A percentile compares a stretch with the other conserved stretches of the same genome.
Evolutionary conservation across 30 jellyfish, hydroid and myxozoan genomes (phyloP).

Genomic region (Cassiopea xamachana): DNA sequence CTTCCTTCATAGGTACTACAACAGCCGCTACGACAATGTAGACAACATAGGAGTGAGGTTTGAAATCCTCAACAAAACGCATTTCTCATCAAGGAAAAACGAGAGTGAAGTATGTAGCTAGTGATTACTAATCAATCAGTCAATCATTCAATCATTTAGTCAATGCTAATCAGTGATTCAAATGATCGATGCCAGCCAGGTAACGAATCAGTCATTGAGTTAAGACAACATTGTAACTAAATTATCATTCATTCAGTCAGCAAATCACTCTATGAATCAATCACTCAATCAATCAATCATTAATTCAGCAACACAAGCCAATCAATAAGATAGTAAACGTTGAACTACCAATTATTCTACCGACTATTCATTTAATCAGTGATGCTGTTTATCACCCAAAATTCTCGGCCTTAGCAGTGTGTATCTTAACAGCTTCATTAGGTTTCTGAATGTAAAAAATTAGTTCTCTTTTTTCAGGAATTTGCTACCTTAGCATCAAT

Average conservation of each 20-base stretch:
- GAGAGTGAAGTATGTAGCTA: constrained; percentile 43
- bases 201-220: background rate
- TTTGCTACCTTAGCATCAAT: constrained; percentile 75
- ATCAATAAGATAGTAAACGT: too few species aligned
- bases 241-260: background rate
- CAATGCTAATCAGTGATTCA: background rate
- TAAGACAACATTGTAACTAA: too few species aligned
- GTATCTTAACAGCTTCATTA: background rate
- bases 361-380: too few species aligned
- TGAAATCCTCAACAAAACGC: constrained; percentile 34
- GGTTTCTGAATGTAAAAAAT: background rate
- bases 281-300: background rate
- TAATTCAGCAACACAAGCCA: too few species aligned
- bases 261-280: background rate
- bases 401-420: background rate
- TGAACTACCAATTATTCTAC: too few species aligned
- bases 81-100: constrained; percentile 50
- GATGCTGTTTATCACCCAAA: background rate
- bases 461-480: constrained; percentile 15
- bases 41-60: constrained; percentile 75
- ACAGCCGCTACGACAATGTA: constrained; percentile 96
- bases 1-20: constrained; percentile 72
- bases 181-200: background rate
- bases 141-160: background rate
- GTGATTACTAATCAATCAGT: background rate